Conservation (phyloP, 2,113 vertebrate species). For the Microtus pennsylvanicus region DNA sequence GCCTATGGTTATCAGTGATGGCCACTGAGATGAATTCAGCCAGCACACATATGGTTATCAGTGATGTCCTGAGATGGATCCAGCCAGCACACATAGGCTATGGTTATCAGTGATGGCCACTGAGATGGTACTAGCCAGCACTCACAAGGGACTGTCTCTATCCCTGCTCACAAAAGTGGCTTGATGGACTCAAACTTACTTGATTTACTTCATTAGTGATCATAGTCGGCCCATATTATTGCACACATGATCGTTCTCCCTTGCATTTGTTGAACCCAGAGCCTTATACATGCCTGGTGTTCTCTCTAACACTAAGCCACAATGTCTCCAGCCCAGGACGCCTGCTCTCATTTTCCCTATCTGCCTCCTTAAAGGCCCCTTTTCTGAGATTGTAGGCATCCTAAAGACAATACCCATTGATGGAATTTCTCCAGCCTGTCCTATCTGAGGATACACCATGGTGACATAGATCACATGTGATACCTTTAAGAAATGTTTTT, state of each 20-base stretch:
- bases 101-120: too few species aligned
- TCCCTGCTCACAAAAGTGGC: neutral
- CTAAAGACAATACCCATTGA: neutral
- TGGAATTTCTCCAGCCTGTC: neutral
- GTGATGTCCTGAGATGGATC: neutral
- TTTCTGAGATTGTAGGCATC: neutral
- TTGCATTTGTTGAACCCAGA: neutral
- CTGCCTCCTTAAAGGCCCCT: neutral
- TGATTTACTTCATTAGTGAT: neutral
- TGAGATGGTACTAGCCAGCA: too few species aligned
- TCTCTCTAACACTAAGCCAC: neutral
- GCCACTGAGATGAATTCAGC: too few species aligned
- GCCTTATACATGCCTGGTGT: neutral
- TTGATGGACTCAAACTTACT: neutral
- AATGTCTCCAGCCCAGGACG: too few species aligned
- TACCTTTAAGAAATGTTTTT: too few species aligned
- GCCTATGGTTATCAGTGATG: too few species aligned
- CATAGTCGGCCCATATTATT: too few species aligned
- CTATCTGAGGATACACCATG: neutral
- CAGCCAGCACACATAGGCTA: neutral
- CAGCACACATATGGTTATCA: neutral
- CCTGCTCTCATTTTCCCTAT: neutral
- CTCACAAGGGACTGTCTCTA: too few species aligned
- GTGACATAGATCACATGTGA: neutral
- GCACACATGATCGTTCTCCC: neutral